Evolutionary conservation across 2,113 vertebrate genomes (phyloP).

Genomic region (Taxidea taxus): DNA sequence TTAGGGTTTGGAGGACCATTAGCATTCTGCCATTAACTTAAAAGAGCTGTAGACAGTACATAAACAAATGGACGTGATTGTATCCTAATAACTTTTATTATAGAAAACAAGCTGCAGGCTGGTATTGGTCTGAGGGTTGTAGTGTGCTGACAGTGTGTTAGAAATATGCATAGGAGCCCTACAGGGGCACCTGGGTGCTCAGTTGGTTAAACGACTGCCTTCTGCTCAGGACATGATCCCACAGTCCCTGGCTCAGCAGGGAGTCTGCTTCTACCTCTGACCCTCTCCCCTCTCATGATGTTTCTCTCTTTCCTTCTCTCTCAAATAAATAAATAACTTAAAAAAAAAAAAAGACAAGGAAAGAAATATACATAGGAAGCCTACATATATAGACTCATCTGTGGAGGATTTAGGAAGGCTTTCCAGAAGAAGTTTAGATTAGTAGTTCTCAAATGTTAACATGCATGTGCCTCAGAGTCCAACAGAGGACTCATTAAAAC

Average conservation of each 20-base stretch:
- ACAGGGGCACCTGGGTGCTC: no score
- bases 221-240: no score
- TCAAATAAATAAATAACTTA: no score
- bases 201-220: no score
- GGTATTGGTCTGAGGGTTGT: neutral
- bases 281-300: no score
- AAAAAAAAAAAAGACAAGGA: no score
- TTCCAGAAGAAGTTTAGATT: neutral
- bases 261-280: no score
- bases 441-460: neutral
- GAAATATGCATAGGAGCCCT: neutral
- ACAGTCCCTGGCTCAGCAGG: accelerated
- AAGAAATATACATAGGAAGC: neutral
- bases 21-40: neutral
- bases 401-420: neutral
- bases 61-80: neutral
- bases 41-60: neutral
- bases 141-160: neutral
- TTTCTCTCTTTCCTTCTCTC: no score
- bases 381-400: neutral
- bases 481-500: neutral
- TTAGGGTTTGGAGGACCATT: neutral
- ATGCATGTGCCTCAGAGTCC: neutral
- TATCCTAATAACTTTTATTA: neutral
- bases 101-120: neutral